Evolutionary conservation across 2,797 vertebrate genomes (phyloP).

Genomic region (Sebastes nivosus): DNA sequence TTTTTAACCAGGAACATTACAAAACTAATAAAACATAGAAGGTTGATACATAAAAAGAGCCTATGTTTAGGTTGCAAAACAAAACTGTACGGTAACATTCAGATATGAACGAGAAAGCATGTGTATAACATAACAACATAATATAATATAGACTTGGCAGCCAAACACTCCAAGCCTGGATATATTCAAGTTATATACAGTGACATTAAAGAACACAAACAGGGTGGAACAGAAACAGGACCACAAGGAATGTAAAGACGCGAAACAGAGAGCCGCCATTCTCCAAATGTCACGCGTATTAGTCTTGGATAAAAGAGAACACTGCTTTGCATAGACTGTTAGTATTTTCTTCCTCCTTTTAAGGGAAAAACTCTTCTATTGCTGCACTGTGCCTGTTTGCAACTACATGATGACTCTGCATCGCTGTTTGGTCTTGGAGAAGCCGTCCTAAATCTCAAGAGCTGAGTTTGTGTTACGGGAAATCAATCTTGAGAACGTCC

Average conservation of each 20-base stretch:
- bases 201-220: constrained; percentile 18
- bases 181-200: constrained; percentile 16
- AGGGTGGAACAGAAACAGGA: constrained; percentile 23
- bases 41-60: not conserved
- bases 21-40: not conserved
- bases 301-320: constrained; percentile 11
- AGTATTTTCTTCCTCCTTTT: constrained; percentile 3
- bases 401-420: not conserved
- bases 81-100: not conserved
- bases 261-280: constrained; percentile 18
- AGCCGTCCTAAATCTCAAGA: constrained; percentile 4
- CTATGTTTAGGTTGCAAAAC: not conserved
- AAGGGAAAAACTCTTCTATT: constrained; percentile 3
- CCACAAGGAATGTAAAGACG: constrained; percentile 22
- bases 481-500: not conserved
- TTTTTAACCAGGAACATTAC: not conserved
- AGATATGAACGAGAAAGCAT: constrained; percentile 8
- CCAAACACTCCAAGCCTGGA: constrained; percentile 24
- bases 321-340: not conserved
- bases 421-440: not conserved
- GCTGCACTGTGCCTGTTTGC: not conserved
- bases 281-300: constrained; percentile 26
- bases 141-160: constrained; percentile 9
- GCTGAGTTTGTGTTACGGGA: not conserved
- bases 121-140: not conserved